Evolutionary conservation across 2,113 vertebrate species (phyloP).

Genomic region (Meriones unguiculatus): DNA sequence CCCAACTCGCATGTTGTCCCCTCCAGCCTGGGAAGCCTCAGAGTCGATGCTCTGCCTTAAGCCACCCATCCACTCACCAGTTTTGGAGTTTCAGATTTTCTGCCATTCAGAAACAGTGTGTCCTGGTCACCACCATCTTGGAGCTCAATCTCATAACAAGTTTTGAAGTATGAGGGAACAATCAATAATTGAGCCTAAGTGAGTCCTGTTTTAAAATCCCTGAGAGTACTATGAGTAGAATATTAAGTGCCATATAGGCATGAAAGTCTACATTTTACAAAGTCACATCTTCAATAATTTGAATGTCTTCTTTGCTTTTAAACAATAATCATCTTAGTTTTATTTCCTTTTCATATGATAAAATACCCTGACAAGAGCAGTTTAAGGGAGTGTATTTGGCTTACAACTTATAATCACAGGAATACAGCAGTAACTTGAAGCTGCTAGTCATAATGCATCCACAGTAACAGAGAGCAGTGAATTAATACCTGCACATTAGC

Average conservation of each 20-base stretch:
- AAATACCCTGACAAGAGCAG: neutral
- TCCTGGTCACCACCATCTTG: no score
- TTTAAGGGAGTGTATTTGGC: neutral
- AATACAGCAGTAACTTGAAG: no score
- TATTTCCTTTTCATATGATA: neutral
- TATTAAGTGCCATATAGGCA: constrained; percentile 5
- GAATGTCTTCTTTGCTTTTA: constrained; percentile 17
- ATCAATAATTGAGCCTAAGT: neutral
- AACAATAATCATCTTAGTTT: neutral
- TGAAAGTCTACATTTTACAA: constrained; percentile 41
- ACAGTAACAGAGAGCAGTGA: neutral
- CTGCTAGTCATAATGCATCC: neutral
- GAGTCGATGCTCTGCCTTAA: no score
- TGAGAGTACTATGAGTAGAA: neutral
- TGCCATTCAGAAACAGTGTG: no score
- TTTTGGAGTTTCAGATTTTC: no score
- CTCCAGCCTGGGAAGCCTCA: no score
- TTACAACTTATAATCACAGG: neutral
- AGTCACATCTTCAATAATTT: constrained; percentile 42
- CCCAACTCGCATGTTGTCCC: no score
- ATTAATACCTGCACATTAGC: neutral
- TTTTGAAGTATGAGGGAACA: constrained; percentile 12
- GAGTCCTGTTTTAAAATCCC: neutral
- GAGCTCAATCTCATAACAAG: neutral
- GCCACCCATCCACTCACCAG: no score